Evolutionary conservation across 2,113 vertebrate genomes (phyloP), one percentile per base, ranked within the genome.

Genomic region (Gymnogyps californianus): DNA sequence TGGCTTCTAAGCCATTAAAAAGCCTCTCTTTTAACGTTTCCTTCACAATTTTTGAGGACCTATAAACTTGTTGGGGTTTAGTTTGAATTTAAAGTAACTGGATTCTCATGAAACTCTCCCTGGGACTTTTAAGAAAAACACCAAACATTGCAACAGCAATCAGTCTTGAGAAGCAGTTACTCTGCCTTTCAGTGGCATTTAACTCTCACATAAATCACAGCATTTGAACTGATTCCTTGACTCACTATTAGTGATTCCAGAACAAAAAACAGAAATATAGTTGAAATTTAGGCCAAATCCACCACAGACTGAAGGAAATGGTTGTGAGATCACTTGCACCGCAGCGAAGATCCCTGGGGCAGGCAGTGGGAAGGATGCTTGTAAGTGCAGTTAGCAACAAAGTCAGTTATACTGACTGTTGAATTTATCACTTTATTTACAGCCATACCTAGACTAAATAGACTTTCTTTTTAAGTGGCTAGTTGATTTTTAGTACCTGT

Each of bases 51-150:
- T 93, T 95, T 93, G 74, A 94, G 81, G 54, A 89, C 66, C 89
- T 72, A 87, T 93, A 96, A 96, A 96, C 75, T 46, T 72, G 17
- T 78, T 86, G 82, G 74, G 12, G 10, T 90, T 94, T 78, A 90
- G n/a, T 88, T 91, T 90, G 93, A 95, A 92, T 84, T 71, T 92
- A 47, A 86, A 94, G 94, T 93, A 97, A 95, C 87, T 89, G 69
- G 70, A 94, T 95, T 91, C 91, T 74, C 64, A 70, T 96, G 87
- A 93, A 97, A 87, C 84, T 92, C 95, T 91, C 94, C 46, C 66
- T 91, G 95, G 93, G 95, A 96, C 87, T 87, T 94, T 66, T 80
- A 96, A 94, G 91, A 61, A 83, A 97, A 97, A 82, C 95, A 91
- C 91, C 94, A 82, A 95, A 90, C 42, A 65, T 93, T 0, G 2